Conservation (phyloP, 1,140 invertebrate species). For the Dermatophagoides farinae region DNA sequence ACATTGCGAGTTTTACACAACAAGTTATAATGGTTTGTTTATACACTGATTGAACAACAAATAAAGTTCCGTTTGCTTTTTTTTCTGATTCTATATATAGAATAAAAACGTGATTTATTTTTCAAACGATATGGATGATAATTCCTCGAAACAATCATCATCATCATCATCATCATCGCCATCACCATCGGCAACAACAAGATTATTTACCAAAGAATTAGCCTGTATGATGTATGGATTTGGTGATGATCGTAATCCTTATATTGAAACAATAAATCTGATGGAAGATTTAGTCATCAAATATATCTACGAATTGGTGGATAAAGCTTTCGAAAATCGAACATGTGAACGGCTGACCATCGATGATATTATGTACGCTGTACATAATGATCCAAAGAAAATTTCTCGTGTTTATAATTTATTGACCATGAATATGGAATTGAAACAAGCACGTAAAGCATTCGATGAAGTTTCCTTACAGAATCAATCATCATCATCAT, state of each 20-base stretch:
- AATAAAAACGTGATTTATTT: too few species aligned
- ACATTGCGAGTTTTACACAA: too few species aligned
- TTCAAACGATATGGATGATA: too few species aligned
- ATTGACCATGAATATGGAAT: slow-evolving; percentile 94
- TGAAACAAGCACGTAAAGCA: slow-evolving; percentile 93
- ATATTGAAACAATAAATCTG: slow-evolving; percentile 92
- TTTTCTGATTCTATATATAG: too few species aligned
- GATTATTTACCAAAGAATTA: slow-evolving; percentile 30
- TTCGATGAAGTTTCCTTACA: slow-evolving; percentile 42
- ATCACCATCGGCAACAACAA: neutral
- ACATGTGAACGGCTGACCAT: slow-evolving; percentile 80
- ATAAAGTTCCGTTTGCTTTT: too few species aligned
- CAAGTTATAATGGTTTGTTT: too few species aligned
- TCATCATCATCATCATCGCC: neutral
- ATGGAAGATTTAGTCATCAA: slow-evolving; percentile 94
- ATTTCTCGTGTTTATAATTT: slow-evolving; percentile 95
- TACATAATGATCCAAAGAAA: slow-evolving; percentile 88
- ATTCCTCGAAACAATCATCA: neutral
- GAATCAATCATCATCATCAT: too few species aligned
- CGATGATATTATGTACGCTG: slow-evolving; percentile 93
- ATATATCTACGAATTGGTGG: slow-evolving; percentile 83
- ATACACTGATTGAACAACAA: too few species aligned
- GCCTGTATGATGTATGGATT: slow-evolving; percentile 99
- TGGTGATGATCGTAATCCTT: slow-evolving; percentile 78
- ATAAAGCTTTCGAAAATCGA: slow-evolving; percentile 88